A percentile compares a stretch with the other conserved stretches of the same genome.
Evolutionary conservation across 1,140 invertebrate genomes (phyloP).

Genomic region (Tetragnatha versicolor): DNA sequence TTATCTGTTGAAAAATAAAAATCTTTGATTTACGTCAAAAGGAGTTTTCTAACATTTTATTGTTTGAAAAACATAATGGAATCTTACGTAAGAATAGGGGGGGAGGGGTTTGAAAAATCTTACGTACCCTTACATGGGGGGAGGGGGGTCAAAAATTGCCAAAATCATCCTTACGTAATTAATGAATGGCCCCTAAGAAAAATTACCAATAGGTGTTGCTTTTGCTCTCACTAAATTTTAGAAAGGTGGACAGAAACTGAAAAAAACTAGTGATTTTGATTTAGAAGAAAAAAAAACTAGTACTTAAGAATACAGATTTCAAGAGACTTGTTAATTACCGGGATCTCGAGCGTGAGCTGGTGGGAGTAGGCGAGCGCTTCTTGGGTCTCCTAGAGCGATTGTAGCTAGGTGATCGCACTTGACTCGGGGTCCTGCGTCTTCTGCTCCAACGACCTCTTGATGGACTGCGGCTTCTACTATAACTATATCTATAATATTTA

Average conservation of each 20-base stretch:
- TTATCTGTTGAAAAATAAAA: too few relatives aligned
- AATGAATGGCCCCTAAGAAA: not conserved
- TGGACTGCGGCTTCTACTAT: conserved; percentile 37
- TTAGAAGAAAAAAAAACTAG: not conserved
- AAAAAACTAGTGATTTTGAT: not conserved
- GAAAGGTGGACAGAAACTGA: not conserved
- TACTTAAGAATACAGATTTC: not conserved
- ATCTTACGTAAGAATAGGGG: too few relatives aligned
- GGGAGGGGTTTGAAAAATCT: too few relatives aligned
- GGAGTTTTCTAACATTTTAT: too few relatives aligned
- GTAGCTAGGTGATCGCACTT: conserved; percentile 41
- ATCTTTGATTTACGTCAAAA: too few relatives aligned
- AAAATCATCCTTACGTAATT: not conserved
- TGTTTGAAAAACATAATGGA: too few relatives aligned
- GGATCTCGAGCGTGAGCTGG: conserved; percentile 38
- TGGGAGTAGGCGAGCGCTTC: conserved; percentile 29
- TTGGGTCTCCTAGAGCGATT: conserved; percentile 33
- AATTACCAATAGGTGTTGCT: not conserved
- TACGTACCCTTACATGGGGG: too few relatives aligned
- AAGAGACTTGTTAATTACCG: not conserved
- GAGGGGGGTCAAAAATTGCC: too few relatives aligned
- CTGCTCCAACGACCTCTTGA: conserved; percentile 29
- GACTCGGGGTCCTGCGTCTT: conserved; percentile 38
- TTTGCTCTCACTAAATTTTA: not conserved
- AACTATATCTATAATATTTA: conserved; percentile 15